Evolutionary conservation across 2,888 invertebrate species (phyloP), one percentile per base, ranked within the genome.

Genomic region (Cerastis rubricosa): DNA sequence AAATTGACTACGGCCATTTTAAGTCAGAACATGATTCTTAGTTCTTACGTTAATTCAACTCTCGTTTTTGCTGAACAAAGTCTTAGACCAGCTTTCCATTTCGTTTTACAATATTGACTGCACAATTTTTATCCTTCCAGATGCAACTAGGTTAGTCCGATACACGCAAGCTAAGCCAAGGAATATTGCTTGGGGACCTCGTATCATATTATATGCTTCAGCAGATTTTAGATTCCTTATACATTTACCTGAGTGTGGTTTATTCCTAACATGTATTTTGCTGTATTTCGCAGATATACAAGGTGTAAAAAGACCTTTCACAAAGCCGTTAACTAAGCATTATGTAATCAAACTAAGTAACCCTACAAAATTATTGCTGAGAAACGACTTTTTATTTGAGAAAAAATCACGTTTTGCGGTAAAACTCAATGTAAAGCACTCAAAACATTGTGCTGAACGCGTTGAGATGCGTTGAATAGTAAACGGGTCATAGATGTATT

Each of bases 141-240:
- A 22, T 80, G 59, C 51, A 83, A 77, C 25, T 69, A 59, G 51
- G 64, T 47, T 59, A 68, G 49, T 69, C n/a, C 35, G 40, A 12
- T 63, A 69, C 47, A 83, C 1, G 59, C 19, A 29, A 63, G 78
- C 11, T 59, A 9, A 68, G 83, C 45, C 19, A 17, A 51, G 51
- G 12, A 49, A 76, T 76, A 82, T 76, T 76, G n/a, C 63, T 43
- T 19, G n/a, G 40, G 14, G 35, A 54, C 51, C 2, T 40, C 17
- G 19, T 59, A 83, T 43, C 11, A 19, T 49, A 35, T 57, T 45
- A 54, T 22, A 47, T 49, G 49, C 19, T 57, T 64, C 35, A 45
- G 45, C 22, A 22, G 6, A 35, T 65, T 51, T 40, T 25, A 9
- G 19, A 57, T 57, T 59, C n/a, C n/a, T n/a, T n/a, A 43, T 49